phyloP scores from a whole-genome alignment of 2,113 vertebrate genomes.

The Enhydra lutris region DNA sequence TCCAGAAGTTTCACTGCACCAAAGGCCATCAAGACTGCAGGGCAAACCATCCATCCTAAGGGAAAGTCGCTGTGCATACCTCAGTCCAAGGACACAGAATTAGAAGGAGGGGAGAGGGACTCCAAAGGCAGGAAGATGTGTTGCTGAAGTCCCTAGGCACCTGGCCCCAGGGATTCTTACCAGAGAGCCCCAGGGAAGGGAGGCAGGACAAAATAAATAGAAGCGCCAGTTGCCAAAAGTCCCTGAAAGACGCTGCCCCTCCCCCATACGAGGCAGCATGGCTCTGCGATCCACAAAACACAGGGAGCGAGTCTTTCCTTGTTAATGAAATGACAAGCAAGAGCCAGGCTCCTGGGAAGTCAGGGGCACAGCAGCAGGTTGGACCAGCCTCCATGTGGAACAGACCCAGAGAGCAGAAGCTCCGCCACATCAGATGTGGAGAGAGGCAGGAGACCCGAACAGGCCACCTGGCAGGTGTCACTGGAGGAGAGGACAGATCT shows the following conservation, averaged over 20 bases:
- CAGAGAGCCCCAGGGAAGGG: not conserved
- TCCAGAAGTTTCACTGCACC: not conserved
- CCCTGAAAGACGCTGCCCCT: not conserved
- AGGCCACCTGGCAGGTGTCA: not conserved
- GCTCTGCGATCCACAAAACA: not conserved
- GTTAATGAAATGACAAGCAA: not conserved
- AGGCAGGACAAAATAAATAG: not conserved
- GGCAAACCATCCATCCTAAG: not conserved
- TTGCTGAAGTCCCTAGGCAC: not conserved
- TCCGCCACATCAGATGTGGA: accelerated
- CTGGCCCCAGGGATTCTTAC: not conserved
- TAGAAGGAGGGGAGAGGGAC: not conserved
- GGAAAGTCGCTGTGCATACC: not conserved
- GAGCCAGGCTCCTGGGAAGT: not conserved
- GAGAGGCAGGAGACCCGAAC: not conserved
- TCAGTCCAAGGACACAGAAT: not conserved
- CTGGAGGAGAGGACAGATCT: not conserved
- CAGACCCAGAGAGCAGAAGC: not conserved
- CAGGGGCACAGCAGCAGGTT: not conserved
- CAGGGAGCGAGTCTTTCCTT: not conserved
- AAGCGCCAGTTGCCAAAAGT: not conserved
- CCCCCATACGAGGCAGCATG: not conserved
- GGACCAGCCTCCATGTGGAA: not conserved
- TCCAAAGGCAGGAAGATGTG: not conserved
- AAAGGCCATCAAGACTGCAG: not conserved